Percentiles rank a stretch among this genome's conserved stretches.
These are phyloP conservation scores for Callorhinus ursinus DNA, from an alignment of 2,113 vertebrate genomes.

Conservation along the genomic window DNA sequence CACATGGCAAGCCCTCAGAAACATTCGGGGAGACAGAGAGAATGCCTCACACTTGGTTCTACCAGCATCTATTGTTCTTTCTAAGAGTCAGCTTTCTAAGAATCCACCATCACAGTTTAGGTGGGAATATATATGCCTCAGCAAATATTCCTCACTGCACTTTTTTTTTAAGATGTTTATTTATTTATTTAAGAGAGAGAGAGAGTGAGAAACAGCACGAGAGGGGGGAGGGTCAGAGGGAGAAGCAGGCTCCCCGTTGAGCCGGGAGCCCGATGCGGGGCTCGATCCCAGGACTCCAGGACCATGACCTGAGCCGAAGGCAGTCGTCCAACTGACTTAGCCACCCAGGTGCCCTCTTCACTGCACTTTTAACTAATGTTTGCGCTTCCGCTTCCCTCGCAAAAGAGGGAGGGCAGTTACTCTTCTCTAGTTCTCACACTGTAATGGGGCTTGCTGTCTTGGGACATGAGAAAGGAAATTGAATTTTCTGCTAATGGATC, in stretches of 20 bases:
- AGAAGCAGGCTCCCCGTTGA: too few species aligned
- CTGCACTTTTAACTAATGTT: background rate
- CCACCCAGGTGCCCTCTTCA: too few species aligned
- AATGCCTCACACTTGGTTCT: background rate
- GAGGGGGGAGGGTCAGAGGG: too few species aligned
- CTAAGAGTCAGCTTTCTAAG: background rate
- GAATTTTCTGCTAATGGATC: conserved; percentile 57
- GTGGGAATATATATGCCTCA: background rate
- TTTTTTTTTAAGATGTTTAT: background rate
- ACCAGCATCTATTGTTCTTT: background rate
- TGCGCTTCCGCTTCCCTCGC: background rate
- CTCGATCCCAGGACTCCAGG: too few species aligned
- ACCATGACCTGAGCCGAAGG: too few species aligned
- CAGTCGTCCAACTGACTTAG: too few species aligned
- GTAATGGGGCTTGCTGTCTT: conserved; percentile 53
- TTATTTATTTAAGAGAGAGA: too few species aligned
- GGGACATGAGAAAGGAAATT: conserved; percentile 59
- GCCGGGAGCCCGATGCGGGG: too few species aligned
- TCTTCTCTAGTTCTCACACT: background rate
- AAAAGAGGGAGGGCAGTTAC: background rate
- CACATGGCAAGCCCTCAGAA: background rate
- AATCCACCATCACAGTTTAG: background rate
- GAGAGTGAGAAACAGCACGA: too few species aligned
- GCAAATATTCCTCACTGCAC: background rate
- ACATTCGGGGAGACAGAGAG: too few species aligned